Conservation (phyloP, 2,888 invertebrate genomes). For the Chymomyza amoena region DNA sequence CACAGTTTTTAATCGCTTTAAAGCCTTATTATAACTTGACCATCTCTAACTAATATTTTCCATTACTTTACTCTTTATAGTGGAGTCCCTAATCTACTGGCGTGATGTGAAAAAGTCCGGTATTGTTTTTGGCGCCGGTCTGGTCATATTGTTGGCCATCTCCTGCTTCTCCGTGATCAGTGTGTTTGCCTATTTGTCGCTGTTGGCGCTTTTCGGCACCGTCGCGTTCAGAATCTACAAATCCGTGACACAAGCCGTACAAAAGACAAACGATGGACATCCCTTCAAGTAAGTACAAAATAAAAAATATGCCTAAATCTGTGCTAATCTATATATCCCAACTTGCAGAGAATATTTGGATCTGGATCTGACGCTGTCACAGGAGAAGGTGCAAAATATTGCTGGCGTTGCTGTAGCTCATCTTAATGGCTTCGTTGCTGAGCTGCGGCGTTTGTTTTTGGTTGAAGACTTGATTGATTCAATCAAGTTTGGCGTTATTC, state of each 20-base stretch:
- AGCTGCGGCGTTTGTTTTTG: constrained; percentile 95
- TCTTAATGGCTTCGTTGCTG: constrained; percentile 88
- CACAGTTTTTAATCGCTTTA: too few species aligned
- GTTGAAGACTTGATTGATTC: constrained; percentile 98
- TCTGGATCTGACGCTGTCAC: constrained; percentile 90
- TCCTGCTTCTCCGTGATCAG: constrained; percentile 97
- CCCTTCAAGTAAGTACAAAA: constrained; percentile 98
- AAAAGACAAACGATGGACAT: constrained; percentile 97
- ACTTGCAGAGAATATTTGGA: constrained; percentile 88
- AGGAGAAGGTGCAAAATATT: constrained; percentile 93
- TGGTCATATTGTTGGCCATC: constrained; percentile 94
- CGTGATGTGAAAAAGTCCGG: constrained; percentile 96
- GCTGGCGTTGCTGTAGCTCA: constrained; percentile 93
- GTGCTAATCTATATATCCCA: not conserved
- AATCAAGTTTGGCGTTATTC: constrained; percentile 94
- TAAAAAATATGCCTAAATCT: too few species aligned
- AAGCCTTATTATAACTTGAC: too few species aligned
- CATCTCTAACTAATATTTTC: constrained; percentile 1
- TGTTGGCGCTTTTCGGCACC: constrained; percentile 91
- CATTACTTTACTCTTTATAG: constrained; percentile 81
- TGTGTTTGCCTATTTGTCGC: constrained; percentile 94
- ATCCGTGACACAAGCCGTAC: constrained; percentile 95
- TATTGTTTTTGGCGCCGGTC: constrained; percentile 92
- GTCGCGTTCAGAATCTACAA: constrained; percentile 97
- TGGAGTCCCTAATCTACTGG: constrained; percentile 98